Conservation (phyloP, 2,113 vertebrate genomes). For the Pantherophis guttatus region DNA sequence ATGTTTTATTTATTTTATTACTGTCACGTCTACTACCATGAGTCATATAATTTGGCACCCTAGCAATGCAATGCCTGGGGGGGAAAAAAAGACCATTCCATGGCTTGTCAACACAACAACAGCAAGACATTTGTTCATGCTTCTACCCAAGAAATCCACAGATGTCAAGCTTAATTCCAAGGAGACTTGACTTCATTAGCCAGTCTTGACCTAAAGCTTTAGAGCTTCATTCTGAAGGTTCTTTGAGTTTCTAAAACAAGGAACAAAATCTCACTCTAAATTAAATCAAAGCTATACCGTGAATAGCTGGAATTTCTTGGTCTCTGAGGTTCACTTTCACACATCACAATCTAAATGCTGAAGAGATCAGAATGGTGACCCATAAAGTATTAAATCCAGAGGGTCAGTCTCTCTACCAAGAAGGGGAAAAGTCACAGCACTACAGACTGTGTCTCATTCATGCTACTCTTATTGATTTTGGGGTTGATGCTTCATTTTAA, state of each 20-base stretch:
- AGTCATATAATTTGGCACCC: not conserved
- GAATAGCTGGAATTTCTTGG: not conserved
- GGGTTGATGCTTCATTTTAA: not conserved
- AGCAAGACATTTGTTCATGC: not conserved
- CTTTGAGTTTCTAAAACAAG: not conserved
- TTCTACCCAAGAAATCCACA: not conserved
- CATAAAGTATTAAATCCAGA: not conserved
- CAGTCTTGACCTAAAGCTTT: not conserved
- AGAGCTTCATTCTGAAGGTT: not conserved
- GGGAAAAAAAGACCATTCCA: not conserved
- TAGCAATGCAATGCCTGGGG: not conserved
- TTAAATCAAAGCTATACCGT: not conserved
- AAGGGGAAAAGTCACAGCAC: not conserved
- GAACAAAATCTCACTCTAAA: not conserved
- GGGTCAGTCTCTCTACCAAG: not conserved
- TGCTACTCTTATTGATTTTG: not conserved
- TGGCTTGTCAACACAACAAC: not conserved
- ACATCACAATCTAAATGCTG: not conserved
- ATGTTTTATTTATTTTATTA: not conserved
- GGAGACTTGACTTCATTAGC: not conserved
- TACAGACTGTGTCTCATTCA: not conserved
- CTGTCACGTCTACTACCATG: not conserved
- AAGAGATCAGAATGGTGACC: not conserved
- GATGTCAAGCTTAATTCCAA: not conserved
- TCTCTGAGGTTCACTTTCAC: not conserved